Evolutionary conservation across 1,140 invertebrate species (phyloP).

Genomic region (Phocides pigmalion): DNA sequence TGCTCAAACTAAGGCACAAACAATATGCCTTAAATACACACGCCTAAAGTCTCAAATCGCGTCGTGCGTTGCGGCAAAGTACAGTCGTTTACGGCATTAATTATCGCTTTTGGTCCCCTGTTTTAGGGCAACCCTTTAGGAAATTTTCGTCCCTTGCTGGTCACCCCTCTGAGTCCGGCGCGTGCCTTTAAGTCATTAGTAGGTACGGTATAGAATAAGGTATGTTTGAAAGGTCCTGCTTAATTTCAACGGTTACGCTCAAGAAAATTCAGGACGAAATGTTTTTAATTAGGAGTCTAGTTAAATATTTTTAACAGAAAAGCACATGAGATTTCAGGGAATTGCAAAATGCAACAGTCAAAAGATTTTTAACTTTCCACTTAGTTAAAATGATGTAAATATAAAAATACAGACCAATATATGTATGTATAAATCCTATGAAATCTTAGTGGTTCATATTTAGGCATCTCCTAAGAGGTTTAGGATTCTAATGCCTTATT

Average conservation of each 20-base stretch:
- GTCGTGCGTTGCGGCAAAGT: conserved; percentile 37
- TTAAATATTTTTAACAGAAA: not conserved
- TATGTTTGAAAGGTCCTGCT: conserved; percentile 61
- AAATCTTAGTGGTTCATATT: too few species aligned
- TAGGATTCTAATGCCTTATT: too few species aligned
- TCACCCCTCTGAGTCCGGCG: conserved; percentile 73
- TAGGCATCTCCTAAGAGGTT: too few species aligned
- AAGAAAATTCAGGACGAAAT: conserved; percentile 6
- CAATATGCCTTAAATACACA: conserved; percentile 42
- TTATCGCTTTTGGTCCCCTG: conserved; percentile 71
- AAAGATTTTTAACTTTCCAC: not conserved
- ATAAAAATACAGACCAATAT: too few species aligned
- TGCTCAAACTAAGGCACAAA: conserved; percentile 41
- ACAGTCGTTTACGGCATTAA: conserved; percentile 79
- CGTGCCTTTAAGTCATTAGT: conserved; percentile 76
- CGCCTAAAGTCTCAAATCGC: conserved; percentile 42
- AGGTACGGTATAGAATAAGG: conserved; percentile 65
- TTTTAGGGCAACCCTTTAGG: conserved; percentile 79
- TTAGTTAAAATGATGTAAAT: not conserved
- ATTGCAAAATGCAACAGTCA: not conserved
- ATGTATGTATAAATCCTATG: too few species aligned
- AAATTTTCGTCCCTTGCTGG: conserved; percentile 79
- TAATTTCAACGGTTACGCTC: conserved; percentile 51
- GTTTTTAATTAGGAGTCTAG: conserved; percentile 13
- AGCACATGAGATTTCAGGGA: not conserved